Percentiles rank a stretch among this genome's conserved stretches.
Evolutionary conservation across 2,888 invertebrate species (phyloP).

Genomic region (Scotopteryx bipunctaria): DNA sequence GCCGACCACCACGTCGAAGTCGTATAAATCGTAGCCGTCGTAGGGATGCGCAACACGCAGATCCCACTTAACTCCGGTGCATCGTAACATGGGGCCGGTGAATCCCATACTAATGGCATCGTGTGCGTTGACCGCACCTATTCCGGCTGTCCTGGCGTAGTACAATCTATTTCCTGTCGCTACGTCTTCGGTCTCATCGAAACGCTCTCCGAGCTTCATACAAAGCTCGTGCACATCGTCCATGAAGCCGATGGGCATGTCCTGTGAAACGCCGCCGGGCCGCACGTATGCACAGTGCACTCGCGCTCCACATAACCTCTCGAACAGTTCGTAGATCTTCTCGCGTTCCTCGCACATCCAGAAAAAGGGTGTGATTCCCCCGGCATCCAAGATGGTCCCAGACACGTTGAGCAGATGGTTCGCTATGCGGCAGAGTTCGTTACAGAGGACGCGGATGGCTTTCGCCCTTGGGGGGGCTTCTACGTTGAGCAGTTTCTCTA

Average conservation of each 20-base stretch:
- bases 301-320: conserved; percentile 91
- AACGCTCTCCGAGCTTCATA: conserved; percentile 86
- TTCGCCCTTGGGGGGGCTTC: conserved; percentile 90
- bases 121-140: conserved; percentile 88
- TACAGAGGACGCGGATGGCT: conserved; percentile 90
- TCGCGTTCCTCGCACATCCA: conserved; percentile 96
- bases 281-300: conserved; percentile 93
- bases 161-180: conserved; percentile 88
- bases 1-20: conserved; percentile 93
- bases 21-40: conserved; percentile 91
- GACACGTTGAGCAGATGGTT: conserved; percentile 92
- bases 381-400: conserved; percentile 90
- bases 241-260: conserved; percentile 85
- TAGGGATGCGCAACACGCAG: conserved; percentile 91
- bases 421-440: conserved; percentile 89
- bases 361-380: conserved; percentile 94
- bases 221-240: conserved; percentile 91
- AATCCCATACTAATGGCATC: conserved; percentile 91
- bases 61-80: conserved; percentile 94
- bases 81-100: conserved; percentile 88
- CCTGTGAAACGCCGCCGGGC: conserved; percentile 90
- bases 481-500: conserved; percentile 92
- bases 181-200: conserved; percentile 93
- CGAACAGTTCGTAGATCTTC: conserved; percentile 93
- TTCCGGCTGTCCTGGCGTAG: conserved; percentile 86